Evolutionary conservation across 2,888 invertebrate species (phyloP).

Genomic region (Sinodicranocentrus sp.): DNA sequence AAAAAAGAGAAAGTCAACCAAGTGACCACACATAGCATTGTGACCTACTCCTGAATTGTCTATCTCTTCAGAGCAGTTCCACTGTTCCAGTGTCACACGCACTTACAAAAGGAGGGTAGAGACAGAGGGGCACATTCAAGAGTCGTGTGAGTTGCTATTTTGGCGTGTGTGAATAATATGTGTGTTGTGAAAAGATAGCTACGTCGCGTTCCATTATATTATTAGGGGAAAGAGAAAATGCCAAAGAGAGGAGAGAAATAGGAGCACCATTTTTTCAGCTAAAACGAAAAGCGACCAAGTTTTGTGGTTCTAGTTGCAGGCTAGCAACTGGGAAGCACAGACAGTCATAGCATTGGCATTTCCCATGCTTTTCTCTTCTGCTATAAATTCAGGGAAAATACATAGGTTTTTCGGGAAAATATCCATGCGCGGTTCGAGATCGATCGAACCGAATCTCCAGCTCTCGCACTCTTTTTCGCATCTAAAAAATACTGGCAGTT

Average conservation of each 20-base stretch:
- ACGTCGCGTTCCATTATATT: slow-evolving; percentile 10
- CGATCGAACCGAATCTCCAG: slow-evolving; percentile 72
- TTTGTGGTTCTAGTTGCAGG: slow-evolving; percentile 27
- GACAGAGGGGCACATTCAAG: neutral
- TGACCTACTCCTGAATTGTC: too few relatives aligned
- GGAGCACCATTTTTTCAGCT: neutral
- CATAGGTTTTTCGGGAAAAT: slow-evolving; percentile 63
- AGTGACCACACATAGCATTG: slow-evolving; percentile 8
- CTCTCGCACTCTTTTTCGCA: slow-evolving; percentile 50
- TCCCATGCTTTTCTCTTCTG: slow-evolving; percentile 48
- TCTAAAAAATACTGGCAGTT: slow-evolving; percentile 34
- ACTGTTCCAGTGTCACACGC: too few relatives aligned
- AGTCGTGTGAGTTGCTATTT: neutral
- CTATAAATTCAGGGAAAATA: slow-evolving; percentile 29
- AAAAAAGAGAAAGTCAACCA: neutral
- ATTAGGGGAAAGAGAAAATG: slow-evolving; percentile 14
- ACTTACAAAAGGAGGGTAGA: neutral
- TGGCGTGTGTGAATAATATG: slow-evolving; percentile 1
- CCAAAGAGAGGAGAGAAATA: neutral
- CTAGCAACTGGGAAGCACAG: slow-evolving; percentile 29
- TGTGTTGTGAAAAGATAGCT: slow-evolving; percentile 16
- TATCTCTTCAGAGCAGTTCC: too few relatives aligned
- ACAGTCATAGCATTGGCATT: slow-evolving; percentile 47
- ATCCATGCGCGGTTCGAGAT: slow-evolving; percentile 73
- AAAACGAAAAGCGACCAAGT: slow-evolving; percentile 1